Evolutionary conservation across 2,797 vertebrate species (phyloP).

Genomic region (Hozukius guyotensis): DNA sequence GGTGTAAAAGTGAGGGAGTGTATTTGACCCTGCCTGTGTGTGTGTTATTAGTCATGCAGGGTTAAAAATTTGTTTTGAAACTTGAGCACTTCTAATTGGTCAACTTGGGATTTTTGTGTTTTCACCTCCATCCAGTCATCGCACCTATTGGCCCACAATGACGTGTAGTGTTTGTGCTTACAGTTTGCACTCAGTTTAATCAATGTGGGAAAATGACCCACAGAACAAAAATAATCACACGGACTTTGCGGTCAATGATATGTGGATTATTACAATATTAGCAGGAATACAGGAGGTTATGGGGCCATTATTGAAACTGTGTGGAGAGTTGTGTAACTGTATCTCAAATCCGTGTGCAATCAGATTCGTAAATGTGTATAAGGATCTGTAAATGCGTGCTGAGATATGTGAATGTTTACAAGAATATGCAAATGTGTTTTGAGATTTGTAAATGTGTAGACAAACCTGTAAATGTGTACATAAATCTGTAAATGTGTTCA

Average conservation of each 20-base stretch:
- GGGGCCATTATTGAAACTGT: too few species aligned
- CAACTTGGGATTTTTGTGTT: constrained; percentile 3
- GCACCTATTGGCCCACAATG: background rate
- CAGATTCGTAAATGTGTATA: too few species aligned
- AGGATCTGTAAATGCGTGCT: too few species aligned
- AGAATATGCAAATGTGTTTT: too few species aligned
- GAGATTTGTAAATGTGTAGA: too few species aligned
- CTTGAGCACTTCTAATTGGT: constrained; percentile 6
- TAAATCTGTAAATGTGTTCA: too few species aligned
- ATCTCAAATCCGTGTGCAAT: too few species aligned
- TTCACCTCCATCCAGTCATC: background rate
- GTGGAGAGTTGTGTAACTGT: too few species aligned
- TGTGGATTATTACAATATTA: background rate
- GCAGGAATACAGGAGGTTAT: background rate
- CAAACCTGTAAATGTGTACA: too few species aligned
- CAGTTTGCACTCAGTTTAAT: background rate
- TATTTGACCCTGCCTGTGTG: constrained; percentile 12
- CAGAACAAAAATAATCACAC: background rate
- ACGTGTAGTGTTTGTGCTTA: background rate
- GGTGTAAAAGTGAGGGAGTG: constrained; percentile 21
- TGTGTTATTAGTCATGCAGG: constrained; percentile 5
- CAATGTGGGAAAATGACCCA: background rate
- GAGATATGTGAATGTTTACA: too few species aligned
- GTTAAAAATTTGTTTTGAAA: constrained; percentile 17
- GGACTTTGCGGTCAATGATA: background rate